Percentiles rank a stretch among this genome's conserved stretches.
Conservation (phyloP, 2,113 vertebrate species). For the Toxostoma redivivum region DNA sequence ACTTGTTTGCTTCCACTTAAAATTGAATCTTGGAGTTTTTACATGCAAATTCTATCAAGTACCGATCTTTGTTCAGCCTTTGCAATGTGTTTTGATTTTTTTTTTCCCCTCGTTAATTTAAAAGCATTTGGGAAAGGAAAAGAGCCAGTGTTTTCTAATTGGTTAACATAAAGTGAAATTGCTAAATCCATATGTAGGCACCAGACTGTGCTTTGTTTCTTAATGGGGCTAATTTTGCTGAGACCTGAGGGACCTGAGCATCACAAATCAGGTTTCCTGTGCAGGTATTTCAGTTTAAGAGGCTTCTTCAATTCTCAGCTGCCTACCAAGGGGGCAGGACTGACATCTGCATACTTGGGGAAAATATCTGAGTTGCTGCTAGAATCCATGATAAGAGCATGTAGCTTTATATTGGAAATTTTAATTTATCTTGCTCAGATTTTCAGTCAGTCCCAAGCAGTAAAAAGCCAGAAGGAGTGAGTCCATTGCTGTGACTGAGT, state of each 20-base stretch:
- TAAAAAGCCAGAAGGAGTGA: neutral
- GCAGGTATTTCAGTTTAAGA: neutral
- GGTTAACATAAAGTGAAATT: neutral
- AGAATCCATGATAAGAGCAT: neutral
- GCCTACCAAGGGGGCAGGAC: too few relatives aligned
- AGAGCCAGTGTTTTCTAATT: neutral
- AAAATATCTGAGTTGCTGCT: neutral
- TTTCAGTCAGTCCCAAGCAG: neutral
- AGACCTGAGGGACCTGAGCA: neutral
- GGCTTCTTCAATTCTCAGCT: neutral
- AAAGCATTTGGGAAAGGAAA: neutral
- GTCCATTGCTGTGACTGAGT: neutral
- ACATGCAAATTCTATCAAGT: neutral
- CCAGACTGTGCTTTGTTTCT: neutral
- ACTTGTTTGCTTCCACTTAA: neutral
- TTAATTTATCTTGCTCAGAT: neutral
- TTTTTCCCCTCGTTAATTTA: neutral
- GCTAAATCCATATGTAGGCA: neutral
- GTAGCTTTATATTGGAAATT: neutral
- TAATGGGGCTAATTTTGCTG: neutral
- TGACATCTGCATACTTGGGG: neutral
- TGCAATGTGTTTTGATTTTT: neutral
- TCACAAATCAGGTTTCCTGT: neutral
- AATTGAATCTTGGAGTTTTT: neutral
- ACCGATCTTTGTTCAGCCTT: neutral